A percentile compares a stretch with the other conserved stretches of the same genome.
Evolutionary conservation across 2,888 invertebrate species (phyloP).

Genomic region (Sceliomorpha sp.): DNA sequence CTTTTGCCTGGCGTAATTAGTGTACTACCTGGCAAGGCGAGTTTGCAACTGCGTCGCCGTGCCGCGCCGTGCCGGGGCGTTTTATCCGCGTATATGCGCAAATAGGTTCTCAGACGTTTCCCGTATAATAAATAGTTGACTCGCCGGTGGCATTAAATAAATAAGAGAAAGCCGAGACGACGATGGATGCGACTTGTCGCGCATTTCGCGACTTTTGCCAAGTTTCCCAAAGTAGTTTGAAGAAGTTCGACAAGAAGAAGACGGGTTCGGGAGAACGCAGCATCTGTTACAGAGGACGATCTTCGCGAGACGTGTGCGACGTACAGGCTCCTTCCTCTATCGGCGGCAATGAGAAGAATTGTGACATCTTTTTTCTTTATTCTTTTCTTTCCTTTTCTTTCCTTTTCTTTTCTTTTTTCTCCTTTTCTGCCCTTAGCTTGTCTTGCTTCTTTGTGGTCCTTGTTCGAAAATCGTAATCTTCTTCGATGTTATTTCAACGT

Average conservation of each 20-base stretch:
- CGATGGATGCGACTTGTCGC: constrained; percentile 16
- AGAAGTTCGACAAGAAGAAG: constrained; percentile 49
- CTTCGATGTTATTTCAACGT: too few species aligned
- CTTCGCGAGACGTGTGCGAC: constrained; percentile 8
- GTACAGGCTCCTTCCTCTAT: background rate
- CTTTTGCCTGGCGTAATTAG: constrained; percentile 10
- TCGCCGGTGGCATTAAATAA: constrained; percentile 59
- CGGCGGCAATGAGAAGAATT: constrained; percentile 8
- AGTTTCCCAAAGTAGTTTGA: constrained; percentile 61
- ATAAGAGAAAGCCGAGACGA: constrained; percentile 55
- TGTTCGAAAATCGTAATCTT: too few species aligned
- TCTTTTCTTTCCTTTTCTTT: too few species aligned
- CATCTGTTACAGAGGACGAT: constrained; percentile 28
- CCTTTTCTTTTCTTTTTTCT: too few species aligned
- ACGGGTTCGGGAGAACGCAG: constrained; percentile 39
- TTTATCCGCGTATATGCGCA: constrained; percentile 10
- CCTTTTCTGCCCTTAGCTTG: too few species aligned
- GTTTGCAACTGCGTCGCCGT: background rate
- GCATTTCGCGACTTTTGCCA: constrained; percentile 32
- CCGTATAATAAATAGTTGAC: constrained; percentile 56
- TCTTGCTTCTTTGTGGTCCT: too few species aligned
- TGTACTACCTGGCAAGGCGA: background rate
- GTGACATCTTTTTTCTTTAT: background rate
- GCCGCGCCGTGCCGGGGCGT: background rate
- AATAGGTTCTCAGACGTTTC: constrained; percentile 29